Evolutionary conservation across 2,888 invertebrate species (phyloP).

Genomic region (Nymphalis c-album): DNA sequence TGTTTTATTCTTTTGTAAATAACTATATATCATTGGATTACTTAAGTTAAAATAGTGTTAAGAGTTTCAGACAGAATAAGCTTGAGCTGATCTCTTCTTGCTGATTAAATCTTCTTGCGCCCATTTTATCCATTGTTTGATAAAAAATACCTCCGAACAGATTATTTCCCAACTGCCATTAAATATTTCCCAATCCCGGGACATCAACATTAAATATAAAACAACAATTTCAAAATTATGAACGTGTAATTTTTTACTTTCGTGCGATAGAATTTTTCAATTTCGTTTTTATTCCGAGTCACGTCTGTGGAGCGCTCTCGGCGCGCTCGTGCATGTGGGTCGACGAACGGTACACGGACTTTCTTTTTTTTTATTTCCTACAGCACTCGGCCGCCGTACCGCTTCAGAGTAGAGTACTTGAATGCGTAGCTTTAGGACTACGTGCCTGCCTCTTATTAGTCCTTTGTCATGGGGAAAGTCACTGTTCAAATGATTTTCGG

Average conservation of each 20-base stretch:
- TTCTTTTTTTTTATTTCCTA: constrained; percentile 70
- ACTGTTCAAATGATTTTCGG: constrained; percentile 10
- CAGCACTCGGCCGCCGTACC: constrained; percentile 28
- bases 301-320: constrained; percentile 48
- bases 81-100: too few species aligned
- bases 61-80: too few species aligned
- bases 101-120: not conserved
- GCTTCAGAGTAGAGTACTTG: constrained; percentile 19
- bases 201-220: not conserved
- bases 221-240: constrained; percentile 7
- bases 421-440: constrained; percentile 8
- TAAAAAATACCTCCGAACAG: not conserved
- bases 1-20: too few species aligned
- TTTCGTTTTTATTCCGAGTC: constrained; percentile 64
- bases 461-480: constrained; percentile 26
- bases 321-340: constrained; percentile 61
- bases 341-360: constrained; percentile 73
- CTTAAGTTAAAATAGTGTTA: too few species aligned
- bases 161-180: not conserved
- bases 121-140: not conserved
- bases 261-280: constrained; percentile 45
- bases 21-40: too few species aligned
- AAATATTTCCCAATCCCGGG: not conserved
- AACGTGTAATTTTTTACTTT: constrained; percentile 16
- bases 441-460: constrained; percentile 20